Conservation (phyloP, 2,113 vertebrate genomes). For the Lepidothrix coronata region DNA sequence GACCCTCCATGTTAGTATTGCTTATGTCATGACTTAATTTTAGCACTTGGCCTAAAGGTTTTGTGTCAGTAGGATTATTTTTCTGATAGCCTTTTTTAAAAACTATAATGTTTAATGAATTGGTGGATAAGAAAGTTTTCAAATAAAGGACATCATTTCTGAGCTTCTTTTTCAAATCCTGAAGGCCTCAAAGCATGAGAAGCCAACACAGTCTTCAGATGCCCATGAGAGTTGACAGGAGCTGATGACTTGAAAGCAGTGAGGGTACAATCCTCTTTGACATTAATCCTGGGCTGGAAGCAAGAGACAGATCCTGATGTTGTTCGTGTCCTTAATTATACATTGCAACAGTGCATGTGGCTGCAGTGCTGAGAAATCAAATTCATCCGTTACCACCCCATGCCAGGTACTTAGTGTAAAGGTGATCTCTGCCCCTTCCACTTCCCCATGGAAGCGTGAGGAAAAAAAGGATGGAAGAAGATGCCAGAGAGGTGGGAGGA, state of each 20-base stretch:
- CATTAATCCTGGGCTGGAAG: constrained; percentile 3
- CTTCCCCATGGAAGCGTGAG: neutral
- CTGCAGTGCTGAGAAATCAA: neutral
- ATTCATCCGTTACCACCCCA: neutral
- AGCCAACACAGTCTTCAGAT: neutral
- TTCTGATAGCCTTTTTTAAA: neutral
- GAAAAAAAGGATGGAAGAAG: neutral
- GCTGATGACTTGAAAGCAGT: neutral
- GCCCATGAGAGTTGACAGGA: neutral
- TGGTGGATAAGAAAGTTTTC: neutral
- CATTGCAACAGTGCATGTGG: neutral
- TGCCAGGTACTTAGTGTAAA: neutral
- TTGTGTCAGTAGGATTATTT: neutral
- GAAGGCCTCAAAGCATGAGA: neutral
- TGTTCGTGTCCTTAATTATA: neutral
- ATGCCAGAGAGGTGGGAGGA: neutral
- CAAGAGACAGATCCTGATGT: neutral
- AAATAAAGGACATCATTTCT: neutral
- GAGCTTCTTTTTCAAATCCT: neutral
- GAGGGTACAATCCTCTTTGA: neutral
- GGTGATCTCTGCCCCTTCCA: neutral
- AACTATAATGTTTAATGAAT: neutral
- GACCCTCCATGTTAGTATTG: neutral
- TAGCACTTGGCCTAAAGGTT: constrained; percentile 17
- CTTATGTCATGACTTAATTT: constrained; percentile 2